phyloP scores from a whole-genome alignment of 1,140 invertebrate genomes.

The Heliconius hewitsoni region DNA sequence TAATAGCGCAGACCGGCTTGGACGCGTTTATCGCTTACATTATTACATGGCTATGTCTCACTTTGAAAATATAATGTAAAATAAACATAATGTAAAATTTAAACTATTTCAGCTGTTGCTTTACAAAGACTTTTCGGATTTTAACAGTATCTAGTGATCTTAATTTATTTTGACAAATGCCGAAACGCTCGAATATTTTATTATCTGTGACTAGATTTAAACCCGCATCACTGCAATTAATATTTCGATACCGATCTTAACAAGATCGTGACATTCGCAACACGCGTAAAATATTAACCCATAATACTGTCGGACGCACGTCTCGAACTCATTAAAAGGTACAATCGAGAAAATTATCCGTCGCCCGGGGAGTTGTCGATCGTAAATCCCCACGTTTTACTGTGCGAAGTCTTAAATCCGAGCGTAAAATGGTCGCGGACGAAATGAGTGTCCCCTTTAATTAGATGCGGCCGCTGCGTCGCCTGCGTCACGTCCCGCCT shows the following conservation, averaged over 20 bases:
- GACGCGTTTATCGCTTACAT: conserved; percentile 17
- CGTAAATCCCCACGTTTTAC: conserved; percentile 71
- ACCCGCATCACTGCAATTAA: conserved; percentile 21
- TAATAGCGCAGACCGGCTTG: conserved; percentile 35
- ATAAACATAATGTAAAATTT: neutral
- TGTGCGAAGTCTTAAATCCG: conserved; percentile 65
- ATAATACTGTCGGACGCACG: conserved; percentile 51
- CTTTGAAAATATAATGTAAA: neutral
- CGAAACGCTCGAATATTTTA: neutral
- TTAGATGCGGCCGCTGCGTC: conserved; percentile 66
- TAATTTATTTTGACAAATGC: neutral
- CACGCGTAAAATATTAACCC: conserved; percentile 52
- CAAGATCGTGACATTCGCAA: conserved; percentile 46
- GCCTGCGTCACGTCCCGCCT: conserved; percentile 43
- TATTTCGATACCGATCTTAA: conserved; percentile 42
- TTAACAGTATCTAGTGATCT: neutral
- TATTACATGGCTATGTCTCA: neutral
- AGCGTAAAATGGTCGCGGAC: conserved; percentile 72
- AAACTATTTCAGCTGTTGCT: neutral
- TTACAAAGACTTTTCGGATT: neutral
- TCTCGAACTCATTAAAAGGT: conserved; percentile 61
- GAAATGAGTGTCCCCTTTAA: conserved; percentile 74
- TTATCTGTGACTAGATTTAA: conserved; percentile 5
- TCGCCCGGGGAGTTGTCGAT: conserved; percentile 58
- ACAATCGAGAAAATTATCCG: conserved; percentile 68